Percentiles rank a stretch among this genome's conserved stretches.
Evolutionary conservation across 1,140 invertebrate species (phyloP).

Genomic region (Neodiprion virginianus): DNA sequence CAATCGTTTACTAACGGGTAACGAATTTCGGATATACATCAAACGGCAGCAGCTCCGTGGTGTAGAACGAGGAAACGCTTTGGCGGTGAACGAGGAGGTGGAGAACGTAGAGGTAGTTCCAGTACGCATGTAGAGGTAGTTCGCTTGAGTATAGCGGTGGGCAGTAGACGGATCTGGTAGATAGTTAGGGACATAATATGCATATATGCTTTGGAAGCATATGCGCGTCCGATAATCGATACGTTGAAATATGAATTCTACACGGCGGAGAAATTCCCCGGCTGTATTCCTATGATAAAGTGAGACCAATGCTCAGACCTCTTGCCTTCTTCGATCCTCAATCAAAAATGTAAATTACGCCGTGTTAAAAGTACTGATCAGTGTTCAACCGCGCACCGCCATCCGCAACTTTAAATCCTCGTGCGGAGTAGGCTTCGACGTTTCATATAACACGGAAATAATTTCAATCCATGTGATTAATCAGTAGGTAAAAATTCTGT

Average conservation of each 20-base stretch:
- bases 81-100: too few species aligned
- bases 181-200: too few species aligned
- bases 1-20: not conserved
- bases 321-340: not conserved
- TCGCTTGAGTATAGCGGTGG: too few species aligned
- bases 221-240: not conserved
- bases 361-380: not conserved
- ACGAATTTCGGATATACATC: conserved; percentile 7
- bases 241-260: not conserved
- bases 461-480: not conserved
- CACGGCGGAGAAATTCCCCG: not conserved
- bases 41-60: not conserved
- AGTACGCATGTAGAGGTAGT: too few species aligned
- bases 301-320: not conserved
- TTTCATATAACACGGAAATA: not conserved
- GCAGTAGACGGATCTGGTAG: too few species aligned
- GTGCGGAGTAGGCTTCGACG: not conserved
- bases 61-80: not conserved
- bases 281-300: not conserved
- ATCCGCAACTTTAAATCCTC: not conserved
- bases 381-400: too few species aligned
- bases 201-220: not conserved
- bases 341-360: not conserved
- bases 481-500: too few species aligned
- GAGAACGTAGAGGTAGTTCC: too few species aligned